Percentiles rank a stretch among this genome's conserved stretches.
phyloP scores from a whole-genome alignment of 2,797 vertebrate genomes.

The Sandelia bainsii region DNA sequence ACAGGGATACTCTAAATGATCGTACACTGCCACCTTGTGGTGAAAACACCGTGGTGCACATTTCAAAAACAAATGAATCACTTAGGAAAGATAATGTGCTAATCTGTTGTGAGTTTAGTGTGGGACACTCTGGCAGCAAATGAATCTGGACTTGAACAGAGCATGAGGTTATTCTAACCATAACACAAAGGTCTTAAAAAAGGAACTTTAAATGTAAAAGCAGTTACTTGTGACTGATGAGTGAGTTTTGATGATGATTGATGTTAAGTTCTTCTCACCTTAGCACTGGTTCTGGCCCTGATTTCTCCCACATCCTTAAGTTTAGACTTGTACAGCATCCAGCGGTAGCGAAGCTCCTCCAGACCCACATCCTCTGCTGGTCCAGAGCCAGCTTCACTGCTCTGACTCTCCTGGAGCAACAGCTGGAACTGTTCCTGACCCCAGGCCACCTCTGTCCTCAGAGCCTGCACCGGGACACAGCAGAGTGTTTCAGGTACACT shows the following conservation, averaged over 20 bases:
- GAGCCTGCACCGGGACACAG: slow-evolving; percentile 75
- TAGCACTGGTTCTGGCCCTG: slow-evolving; percentile 46
- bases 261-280: slow-evolving; percentile 58
- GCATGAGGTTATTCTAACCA: background rate
- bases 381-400: slow-evolving; percentile 5
- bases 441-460: slow-evolving; percentile 79
- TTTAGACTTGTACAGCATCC: slow-evolving; percentile 96
- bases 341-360: slow-evolving; percentile 91
- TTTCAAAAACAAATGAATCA: no score
- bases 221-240: background rate
- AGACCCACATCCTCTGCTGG: slow-evolving; percentile 65
- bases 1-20: no score
- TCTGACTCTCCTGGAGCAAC: slow-evolving; percentile 43
- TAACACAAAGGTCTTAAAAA: background rate
- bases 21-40: slow-evolving; percentile 65
- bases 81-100: no score
- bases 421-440: slow-evolving; percentile 87
- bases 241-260: background rate
- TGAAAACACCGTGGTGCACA: background rate
- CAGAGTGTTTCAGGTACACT: background rate
- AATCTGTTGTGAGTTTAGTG: background rate
- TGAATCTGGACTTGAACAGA: background rate
- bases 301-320: slow-evolving; percentile 82
- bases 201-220: background rate
- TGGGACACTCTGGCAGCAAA: background rate